Evolutionary conservation across 2,888 invertebrate species (phyloP), one percentile per base, ranked within the genome.

Genomic region (Ctena decussata): DNA sequence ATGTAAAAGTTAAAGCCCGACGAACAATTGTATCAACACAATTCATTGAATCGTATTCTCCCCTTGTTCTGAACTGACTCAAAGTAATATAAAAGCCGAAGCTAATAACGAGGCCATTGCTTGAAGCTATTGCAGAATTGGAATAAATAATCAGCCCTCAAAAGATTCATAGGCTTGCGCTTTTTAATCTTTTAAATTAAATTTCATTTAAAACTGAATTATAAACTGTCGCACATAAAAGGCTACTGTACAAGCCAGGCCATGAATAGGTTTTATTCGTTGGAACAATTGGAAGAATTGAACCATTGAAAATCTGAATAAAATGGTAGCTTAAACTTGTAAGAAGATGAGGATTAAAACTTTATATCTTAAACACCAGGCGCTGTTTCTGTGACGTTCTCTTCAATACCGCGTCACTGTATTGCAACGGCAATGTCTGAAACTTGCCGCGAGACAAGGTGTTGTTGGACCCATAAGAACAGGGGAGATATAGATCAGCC

Each of bases 1-100:
- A 77, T 87, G 74, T 80, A 80, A 73, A 82, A 84, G 30, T 1
- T 65, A 35, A 65, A 65, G 21, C 65, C 35, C 35, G 0, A 35
- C 27, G 12, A 65, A 65, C 35, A 35, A 65, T 65, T 65, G 65
- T 30, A 15, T 15, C n/a, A 57, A 57, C 27, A 27, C 57, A 57
- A 57, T 57, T 27, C 24, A 57, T 57, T 27, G 57, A 57, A 57
- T 21, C 27, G 57, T 6, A 57, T 24, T 57, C 57, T 41, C 41
- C 6, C 41, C 41, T 41, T 41, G 15, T 41, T 15, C 41, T n/a
- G n/a, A n/a, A n/a, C n/a, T n/a, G n/a, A n/a, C n/a, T n/a, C n/a
- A n/a, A n/a, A 41, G 41, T 41, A 15, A 6, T 41, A 41, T 41
- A 15, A 41, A 41, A n/a, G 15, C 41, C 6, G 41, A 15, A 15